Percentiles rank a stretch among this genome's conserved stretches.
Evolutionary conservation across 2,888 invertebrate species (phyloP).

Genomic region (Rhopalosiphum nymphaeae): DNA sequence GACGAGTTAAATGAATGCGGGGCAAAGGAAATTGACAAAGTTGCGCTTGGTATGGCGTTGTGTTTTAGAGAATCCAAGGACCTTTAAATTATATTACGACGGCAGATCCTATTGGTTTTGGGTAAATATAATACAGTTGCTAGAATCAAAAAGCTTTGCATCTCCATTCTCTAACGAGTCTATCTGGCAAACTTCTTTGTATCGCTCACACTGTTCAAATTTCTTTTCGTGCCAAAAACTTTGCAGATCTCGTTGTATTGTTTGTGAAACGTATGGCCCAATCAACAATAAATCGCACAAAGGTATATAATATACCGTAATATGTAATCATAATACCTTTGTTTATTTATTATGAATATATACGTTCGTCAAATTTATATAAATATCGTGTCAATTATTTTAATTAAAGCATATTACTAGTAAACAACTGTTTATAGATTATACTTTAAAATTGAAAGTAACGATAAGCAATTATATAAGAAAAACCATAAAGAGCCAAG

Average conservation of each 20-base stretch:
- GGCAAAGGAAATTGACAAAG: conserved; percentile 60
- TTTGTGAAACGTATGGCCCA: conserved; percentile 9
- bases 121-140: conserved; percentile 48
- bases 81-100: conserved; percentile 59
- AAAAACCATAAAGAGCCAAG: neutral
- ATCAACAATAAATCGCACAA: neutral
- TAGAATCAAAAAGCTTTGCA: conserved; percentile 50
- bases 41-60: conserved; percentile 36
- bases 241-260: conserved; percentile 21
- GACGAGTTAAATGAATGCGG: conserved; percentile 42
- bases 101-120: conserved; percentile 47
- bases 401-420: neutral
- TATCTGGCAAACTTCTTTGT: conserved; percentile 8
- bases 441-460: neutral
- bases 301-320: neutral
- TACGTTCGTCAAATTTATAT: neutral
- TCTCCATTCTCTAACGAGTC: conserved; percentile 28
- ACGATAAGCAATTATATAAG: neutral
- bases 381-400: neutral
- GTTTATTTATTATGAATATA: neutral
- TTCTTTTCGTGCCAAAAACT: conserved; percentile 47
- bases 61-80: conserved; percentile 46
- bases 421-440: neutral
- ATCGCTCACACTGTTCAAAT: neutral
- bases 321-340: neutral